Percentiles rank a stretch among this genome's conserved stretches.
Conservation (phyloP, 2,888 invertebrate species). For the Caenorhabditis sp. region DNA sequence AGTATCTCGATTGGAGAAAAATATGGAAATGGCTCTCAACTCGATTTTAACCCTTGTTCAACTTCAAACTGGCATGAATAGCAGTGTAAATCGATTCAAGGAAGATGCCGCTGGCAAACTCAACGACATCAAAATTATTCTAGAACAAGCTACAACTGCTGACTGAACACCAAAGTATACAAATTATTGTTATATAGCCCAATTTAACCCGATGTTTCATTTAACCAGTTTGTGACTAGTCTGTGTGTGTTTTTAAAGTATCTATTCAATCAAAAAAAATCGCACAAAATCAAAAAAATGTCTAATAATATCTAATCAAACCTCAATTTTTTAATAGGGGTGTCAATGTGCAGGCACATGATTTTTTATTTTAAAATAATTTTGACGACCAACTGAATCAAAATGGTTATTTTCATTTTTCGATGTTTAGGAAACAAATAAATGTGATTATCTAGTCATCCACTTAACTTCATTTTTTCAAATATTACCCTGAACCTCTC, state of each 20-base stretch:
- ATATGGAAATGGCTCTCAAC: constrained; percentile 69
- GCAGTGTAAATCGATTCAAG: constrained; percentile 54
- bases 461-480: background rate
- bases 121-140: constrained; percentile 9
- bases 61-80: constrained; percentile 69
- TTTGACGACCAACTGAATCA: too few species aligned
- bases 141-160: constrained; percentile 11
- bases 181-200: constrained; percentile 5
- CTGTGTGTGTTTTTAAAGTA: background rate
- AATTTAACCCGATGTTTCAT: constrained; percentile 1
- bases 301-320: background rate
- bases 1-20: constrained; percentile 66
- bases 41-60: constrained; percentile 66
- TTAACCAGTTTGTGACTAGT: constrained; percentile 1
- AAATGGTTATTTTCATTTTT: background rate
- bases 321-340: background rate
- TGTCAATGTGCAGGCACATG: background rate
- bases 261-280: too few species aligned
- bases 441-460: background rate
- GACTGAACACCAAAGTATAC: background rate
- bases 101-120: constrained; percentile 22
- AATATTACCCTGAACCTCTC: background rate
- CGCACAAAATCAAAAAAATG: background rate
- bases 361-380: background rate
- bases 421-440: background rate